Base-by-base conservation (phyloP, 2,113 vertebrate genomes). In the Xyliphius kryptos region DNA sequence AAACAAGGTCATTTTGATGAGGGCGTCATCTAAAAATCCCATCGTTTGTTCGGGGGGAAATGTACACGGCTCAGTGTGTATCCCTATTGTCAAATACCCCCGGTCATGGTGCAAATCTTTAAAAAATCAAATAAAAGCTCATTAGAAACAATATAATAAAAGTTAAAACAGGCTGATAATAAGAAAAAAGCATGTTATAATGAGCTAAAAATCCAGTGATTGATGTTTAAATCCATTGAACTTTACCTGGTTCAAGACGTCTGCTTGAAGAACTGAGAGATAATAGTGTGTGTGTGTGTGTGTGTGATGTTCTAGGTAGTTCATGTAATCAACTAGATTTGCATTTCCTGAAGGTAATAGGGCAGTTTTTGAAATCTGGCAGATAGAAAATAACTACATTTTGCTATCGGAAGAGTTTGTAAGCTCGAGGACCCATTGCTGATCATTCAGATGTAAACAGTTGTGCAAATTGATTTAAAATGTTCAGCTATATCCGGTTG, bases 1-100 rank as follows among this genome's bases (percentile, higher is more conserved):
- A 57, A 69, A 61, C 70, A 75, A 70, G 68, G 72, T 73, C 64
- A 67, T 58, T 60, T 56, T 53, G 61, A 57, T 47, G 49, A 68
- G 61, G 20, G 44, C 26, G 17, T 55, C 40, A 69, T 38, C 57
- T 59, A 38, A n/a, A 55, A 56, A 58, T 59, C 26, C 49, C 49
- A 44, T 63, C 22, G 19, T 59, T 67, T 69, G 43, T 22, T n/a
- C n/a, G n/a, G n/a, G n/a, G n/a, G n/a, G n/a, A n/a, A n/a, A n/a
- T n/a, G n/a, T n/a, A n/a, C n/a, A n/a, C n/a, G n/a, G n/a, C n/a
- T n/a, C n/a, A n/a, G n/a, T n/a, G n/a, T n/a, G n/a, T n/a, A n/a
- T n/a, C n/a, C n/a, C n/a, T n/a, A n/a, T n/a, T n/a, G n/a, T n/a
- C n/a, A n/a, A n/a, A n/a, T n/a, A n/a, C n/a, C n/a, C n/a, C n/a